Percentiles rank a stretch among this genome's conserved stretches.
Conservation (phyloP, 2,888 invertebrate species). For the Pyrocoelia pectoralis region DNA sequence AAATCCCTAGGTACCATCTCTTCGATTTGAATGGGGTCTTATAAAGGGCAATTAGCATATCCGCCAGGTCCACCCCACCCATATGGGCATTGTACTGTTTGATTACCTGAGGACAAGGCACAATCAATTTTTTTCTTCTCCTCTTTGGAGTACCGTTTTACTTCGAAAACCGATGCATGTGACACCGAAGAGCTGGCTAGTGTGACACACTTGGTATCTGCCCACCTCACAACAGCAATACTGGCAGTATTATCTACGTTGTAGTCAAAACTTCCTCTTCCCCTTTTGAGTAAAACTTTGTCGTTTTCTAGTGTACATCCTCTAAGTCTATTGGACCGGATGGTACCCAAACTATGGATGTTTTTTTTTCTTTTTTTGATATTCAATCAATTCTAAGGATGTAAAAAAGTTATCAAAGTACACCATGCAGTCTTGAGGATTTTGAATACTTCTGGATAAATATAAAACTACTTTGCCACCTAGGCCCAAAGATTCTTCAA, state of each 20-base stretch:
- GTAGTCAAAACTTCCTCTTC: conserved; percentile 29
- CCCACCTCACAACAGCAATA: no score
- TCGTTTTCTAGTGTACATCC: conserved; percentile 21
- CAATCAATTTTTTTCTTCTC: neutral
- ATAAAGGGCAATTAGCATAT: conserved; percentile 3
- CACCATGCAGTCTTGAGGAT: no score
- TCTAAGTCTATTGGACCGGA: conserved; percentile 21
- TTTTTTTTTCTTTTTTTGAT: no score
- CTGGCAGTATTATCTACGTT: conserved; percentile 23
- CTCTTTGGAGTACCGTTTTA: neutral
- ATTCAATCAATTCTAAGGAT: conserved; percentile 12
- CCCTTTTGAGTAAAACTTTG: conserved; percentile 26
- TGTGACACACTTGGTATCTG: conserved; percentile 40
- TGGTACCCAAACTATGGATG: conserved; percentile 14
- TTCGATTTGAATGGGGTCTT: neutral
- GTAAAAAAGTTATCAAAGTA: conserved; percentile 20
- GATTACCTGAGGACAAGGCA: conserved; percentile 2
- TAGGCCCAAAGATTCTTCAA: conserved; percentile 19
- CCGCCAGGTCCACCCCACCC: neutral
- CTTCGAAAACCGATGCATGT: neutral
- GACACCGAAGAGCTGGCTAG: conserved; percentile 30
- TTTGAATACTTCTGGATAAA: no score
- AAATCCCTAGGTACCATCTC: neutral
- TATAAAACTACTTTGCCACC: neutral
- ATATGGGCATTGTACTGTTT: no score